A percentile compares a stretch with the other conserved stretches of the same genome.
Evolutionary conservation across 2,888 invertebrate species (phyloP).

Genomic region (Agrotis clavis): DNA sequence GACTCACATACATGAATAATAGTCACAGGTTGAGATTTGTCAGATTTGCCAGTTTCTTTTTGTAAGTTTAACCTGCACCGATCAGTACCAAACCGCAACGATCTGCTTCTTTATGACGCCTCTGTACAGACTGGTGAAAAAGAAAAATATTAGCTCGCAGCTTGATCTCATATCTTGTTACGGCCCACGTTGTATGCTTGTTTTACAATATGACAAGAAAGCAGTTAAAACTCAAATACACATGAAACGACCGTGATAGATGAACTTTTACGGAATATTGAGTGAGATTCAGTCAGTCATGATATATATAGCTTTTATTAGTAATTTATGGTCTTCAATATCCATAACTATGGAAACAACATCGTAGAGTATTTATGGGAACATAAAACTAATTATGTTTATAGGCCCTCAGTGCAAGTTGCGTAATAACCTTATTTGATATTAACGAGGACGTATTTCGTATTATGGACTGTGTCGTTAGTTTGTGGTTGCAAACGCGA

Average conservation of each 20-base stretch:
- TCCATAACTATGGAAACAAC: slow-evolving; percentile 44
- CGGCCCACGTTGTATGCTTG: no score
- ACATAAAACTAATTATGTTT: slow-evolving; percentile 68
- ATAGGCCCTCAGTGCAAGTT: slow-evolving; percentile 45
- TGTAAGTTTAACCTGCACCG: no score
- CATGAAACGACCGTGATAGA: not conserved
- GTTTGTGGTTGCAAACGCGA: not conserved
- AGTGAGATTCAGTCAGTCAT: slow-evolving; percentile 7
- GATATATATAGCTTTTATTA: slow-evolving; percentile 39
- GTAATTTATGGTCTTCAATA: slow-evolving; percentile 52
- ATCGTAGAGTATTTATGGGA: slow-evolving; percentile 52
- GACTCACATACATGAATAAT: no score
- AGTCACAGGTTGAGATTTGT: no score
- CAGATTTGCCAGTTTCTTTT: no score
- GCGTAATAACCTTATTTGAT: slow-evolving; percentile 39
- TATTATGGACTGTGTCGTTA: not conserved
- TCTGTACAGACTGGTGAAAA: no score
- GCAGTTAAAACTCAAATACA: no score
- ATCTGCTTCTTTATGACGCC: no score
- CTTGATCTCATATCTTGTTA: no score
- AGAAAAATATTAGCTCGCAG: no score
- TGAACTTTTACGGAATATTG: not conserved
- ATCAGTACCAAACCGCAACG: no score
- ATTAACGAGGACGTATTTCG: slow-evolving; percentile 46
- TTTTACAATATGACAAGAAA: no score